Evolutionary conservation across 2,797 vertebrate genomes (phyloP).

Genomic region (Megaceryle alcyon): DNA sequence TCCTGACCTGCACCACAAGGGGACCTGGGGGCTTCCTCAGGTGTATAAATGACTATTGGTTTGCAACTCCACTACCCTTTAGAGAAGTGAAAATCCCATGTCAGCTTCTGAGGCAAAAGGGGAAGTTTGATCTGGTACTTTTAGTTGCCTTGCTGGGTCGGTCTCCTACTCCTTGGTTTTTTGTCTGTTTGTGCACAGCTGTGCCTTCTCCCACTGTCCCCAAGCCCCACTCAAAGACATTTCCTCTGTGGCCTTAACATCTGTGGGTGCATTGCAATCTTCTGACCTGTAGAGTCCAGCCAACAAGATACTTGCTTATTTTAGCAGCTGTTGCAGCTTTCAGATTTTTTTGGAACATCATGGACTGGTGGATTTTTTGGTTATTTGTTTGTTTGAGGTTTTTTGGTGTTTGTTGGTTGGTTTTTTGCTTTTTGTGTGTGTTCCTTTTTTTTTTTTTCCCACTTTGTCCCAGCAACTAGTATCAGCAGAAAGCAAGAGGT

Average conservation of each 20-base stretch:
- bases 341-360: slow-evolving; percentile 30
- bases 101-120: background rate
- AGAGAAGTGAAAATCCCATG: slow-evolving; percentile 7
- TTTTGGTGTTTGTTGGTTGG: no score
- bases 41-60: background rate
- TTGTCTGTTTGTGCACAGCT: slow-evolving; percentile 9
- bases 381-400: no score
- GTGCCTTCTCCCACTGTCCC: slow-evolving; percentile 13
- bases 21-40: background rate
- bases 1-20: background rate
- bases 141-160: background rate
- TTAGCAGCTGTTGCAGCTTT: slow-evolving; percentile 68
- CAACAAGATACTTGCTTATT: slow-evolving; percentile 62
- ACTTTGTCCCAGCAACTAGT: slow-evolving; percentile 45
- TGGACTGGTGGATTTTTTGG: background rate
- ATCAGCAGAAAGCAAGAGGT: background rate
- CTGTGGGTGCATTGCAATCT: slow-evolving; percentile 63
- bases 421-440: no score
- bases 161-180: background rate
- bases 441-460: background rate
- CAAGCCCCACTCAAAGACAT: slow-evolving; percentile 23
- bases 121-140: background rate
- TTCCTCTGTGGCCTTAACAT: slow-evolving; percentile 66
- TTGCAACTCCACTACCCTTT: slow-evolving; percentile 14
- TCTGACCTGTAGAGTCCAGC: slow-evolving; percentile 37